phyloP scores from a whole-genome alignment of 2,888 invertebrate genomes.

The Synanthedon myopaeformis region DNA sequence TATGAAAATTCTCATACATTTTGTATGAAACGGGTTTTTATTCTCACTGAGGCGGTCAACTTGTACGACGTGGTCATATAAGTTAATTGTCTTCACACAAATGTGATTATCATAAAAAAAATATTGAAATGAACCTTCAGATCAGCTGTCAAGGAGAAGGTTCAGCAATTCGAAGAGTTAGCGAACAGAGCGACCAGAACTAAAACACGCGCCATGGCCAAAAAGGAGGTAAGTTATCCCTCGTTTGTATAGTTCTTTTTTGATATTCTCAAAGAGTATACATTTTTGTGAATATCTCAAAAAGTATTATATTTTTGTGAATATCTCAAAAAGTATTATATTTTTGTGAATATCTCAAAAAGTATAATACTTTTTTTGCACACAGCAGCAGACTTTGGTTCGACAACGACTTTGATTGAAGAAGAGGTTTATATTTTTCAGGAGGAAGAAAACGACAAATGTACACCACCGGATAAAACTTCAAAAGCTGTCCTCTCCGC shows the following conservation, averaged over 20 bases:
- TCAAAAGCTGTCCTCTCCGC: constrained; percentile 32
- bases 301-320: too few relatives aligned
- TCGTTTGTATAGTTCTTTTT: not conserved
- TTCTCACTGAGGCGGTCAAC: too few relatives aligned
- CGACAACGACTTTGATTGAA: too few relatives aligned
- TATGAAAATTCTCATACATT: too few relatives aligned
- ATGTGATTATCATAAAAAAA: too few relatives aligned
- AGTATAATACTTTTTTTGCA: constrained; percentile 1
- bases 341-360: too few relatives aligned
- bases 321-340: not conserved
- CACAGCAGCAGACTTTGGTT: too few relatives aligned
- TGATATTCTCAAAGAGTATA: not conserved
- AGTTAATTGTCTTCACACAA: too few relatives aligned
- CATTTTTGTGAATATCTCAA: too few relatives aligned
- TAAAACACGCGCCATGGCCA: constrained; percentile 70
- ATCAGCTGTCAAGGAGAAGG: constrained; percentile 70
- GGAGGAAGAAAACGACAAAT: constrained; percentile 30
- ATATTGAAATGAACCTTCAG: constrained; percentile 17
- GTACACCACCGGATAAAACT: constrained; percentile 48
- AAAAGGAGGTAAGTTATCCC: constrained; percentile 28
- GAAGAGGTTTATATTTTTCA: constrained; percentile 5
- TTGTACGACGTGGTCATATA: too few relatives aligned
- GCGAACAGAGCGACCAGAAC: constrained; percentile 65
- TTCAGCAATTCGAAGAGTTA: constrained; percentile 71
- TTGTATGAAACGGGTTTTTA: too few relatives aligned